Evolutionary conservation across 2,888 invertebrate genomes (phyloP), one percentile per base, ranked within the genome.

Genomic region (Patella ulyssiponensis): DNA sequence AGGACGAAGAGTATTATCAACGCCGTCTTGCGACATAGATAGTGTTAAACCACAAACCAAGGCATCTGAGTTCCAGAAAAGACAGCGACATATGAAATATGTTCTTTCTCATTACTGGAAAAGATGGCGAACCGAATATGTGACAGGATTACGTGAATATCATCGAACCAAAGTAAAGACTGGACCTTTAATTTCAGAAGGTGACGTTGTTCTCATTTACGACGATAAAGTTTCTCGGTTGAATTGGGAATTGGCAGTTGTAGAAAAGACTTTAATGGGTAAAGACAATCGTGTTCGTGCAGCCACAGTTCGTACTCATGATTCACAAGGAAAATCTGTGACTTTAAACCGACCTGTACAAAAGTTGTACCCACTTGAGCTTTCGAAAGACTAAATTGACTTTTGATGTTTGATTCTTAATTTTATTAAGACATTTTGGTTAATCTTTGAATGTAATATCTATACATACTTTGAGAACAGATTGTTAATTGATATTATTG

Each of bases 21-120:
- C 58, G 7, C 58, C 58, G 17, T 58, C 58, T 9, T 58, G 58
- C 20, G 58, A 58, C 20, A 20, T 58, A n/a, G 58, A 58, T 58
- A 58, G 17, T 58, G 58, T 17, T n/a, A 20, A 17, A n/a, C 17
- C 17, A 20, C 20, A 17, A 58, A 20, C 58, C 17, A 58, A 58
- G 58, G n/a, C 58, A 20, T 58, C 58, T 58, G 58, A 58, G n/a
- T 58, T 0, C 7, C 58, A 58, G 58, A 58, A 58, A 20, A 5
- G 58, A 58, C 58, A 58, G 17, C 17, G 20, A 58, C 20, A 58
- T 58, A 58, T 58, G 17, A 58, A 58, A 20, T 11, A 14, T 58
- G 20, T 58, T 20, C 58, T 58, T 58, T 58, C 58, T 58, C 58
- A 58, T 58, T 58, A 58, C 20, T 58, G 58, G 58, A 58, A 58